Evolutionary conservation across 2,113 vertebrate species (phyloP), one percentile per base, ranked within the genome.

Genomic region (Bombycilla garrulus): DNA sequence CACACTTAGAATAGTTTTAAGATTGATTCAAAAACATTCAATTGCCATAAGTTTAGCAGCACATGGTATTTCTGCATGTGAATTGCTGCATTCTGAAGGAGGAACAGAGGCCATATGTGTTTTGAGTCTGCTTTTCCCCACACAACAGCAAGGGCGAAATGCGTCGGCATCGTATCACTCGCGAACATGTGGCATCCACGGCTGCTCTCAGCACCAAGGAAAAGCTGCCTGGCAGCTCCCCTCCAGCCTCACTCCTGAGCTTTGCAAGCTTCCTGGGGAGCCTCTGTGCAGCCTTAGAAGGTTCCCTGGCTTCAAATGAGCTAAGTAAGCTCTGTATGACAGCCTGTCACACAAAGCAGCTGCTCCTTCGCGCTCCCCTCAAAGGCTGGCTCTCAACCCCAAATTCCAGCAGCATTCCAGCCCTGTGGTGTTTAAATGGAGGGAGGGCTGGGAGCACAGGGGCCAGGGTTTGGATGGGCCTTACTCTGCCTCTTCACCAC

Each of bases 201-300:
- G 73, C 65, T 86, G 73, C 58, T 70, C 64, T 19, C 47, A 54
- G 53, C 5, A 11, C 48, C 8, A 5, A 69, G 45, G 47, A 94
- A 33, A 8, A 73, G 26, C n/a, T 89, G 54, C 88, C 47, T 66
- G 42, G 92, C 81, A 87, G 65, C 50, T 84, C 58, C 67, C 35
- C 81, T 78, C 40, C 10, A 85, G 38, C 61, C 61, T 54, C 8
- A 0, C 79, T 79, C 65, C 71, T 8, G 18, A 90, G 81, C 70
- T 44, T 38, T 56, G 36, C 0, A 8, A 47, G 66, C 62, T 56
- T 71, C 57, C 81, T 6, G 4, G 29, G 79, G 47, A 93, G 80
- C 42, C 64, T 94, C 62, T 62, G 56, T 6, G 26, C 44, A 93
- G 88, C 88, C 95, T 92, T 90, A 92, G 90, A 93, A 93, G 82